Base-by-base conservation (phyloP, 2,113 vertebrate genomes). In the Apistogramma diplotaenia region DNA sequence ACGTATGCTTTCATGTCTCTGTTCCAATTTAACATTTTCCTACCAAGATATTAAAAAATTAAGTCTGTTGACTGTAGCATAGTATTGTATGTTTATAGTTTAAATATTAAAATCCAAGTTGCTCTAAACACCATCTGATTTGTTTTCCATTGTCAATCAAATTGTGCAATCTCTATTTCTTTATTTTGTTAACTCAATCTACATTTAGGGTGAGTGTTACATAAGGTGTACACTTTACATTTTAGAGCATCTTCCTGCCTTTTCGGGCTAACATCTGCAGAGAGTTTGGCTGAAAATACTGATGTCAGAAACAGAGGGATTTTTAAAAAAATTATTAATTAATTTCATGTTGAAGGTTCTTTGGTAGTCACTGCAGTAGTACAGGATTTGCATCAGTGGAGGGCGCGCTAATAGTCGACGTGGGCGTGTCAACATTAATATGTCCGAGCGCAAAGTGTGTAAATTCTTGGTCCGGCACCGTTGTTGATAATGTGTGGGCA, bases 361-460 rank as follows among this genome's bases (percentile, higher is more conserved):
- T 15, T 25, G 51, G 78, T 59, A 70, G 55, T 74, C 21, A 13
- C 33, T 46, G 19, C n/a, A 55, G 78, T 59, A 70, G 55, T 76
- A 62, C 33, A 57, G 27, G 12, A 15, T 18, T 46, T 74, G 3
- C 40, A 6, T 60, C 82, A 80, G 62, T 37, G 54, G 90, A 67
- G 80, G 87, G 89, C 87, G 87, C 90, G 27, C 58, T 77, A 5
- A 40, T 40, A 33, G 23, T 29, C 7, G n/a, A 25, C 79, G 85
- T 92, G 90, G 92, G 90, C 88, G 91, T 92, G 90, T 86, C 51
- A 79, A 79, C 18, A 56, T 78, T 27, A 65, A 74, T 74, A 77
- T 54, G 10, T 53, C 4, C 37, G 7, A 79, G 43, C 35, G 7
- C 33, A 37, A 76, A 85, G 80, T 85, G 3, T 46, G 25, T 74